These are phyloP conservation scores for Ichneumoninae sp. DNA, from an alignment of 2,888 invertebrate species.

Conservation along the genomic window DNA sequence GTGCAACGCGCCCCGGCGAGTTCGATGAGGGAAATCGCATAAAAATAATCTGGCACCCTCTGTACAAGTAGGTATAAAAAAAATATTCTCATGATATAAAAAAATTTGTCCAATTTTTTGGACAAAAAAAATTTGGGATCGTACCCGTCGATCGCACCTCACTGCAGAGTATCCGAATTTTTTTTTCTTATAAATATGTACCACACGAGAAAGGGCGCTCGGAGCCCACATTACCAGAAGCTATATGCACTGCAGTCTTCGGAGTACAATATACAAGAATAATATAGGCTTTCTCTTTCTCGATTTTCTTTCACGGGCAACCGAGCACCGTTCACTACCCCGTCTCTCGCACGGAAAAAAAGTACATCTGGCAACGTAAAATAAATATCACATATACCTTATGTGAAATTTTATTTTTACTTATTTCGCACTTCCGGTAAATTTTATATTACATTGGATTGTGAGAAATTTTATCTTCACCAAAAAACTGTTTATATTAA, in stretches of 20 bases:
- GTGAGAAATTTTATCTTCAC: not conserved
- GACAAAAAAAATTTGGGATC: not conserved
- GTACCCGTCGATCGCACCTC: not conserved
- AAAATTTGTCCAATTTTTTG: too few relatives aligned
- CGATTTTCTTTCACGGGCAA: constrained; percentile 7
- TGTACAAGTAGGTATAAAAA: not conserved
- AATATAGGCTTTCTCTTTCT: constrained; percentile 37
- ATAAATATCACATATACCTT: not conserved
- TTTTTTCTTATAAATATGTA: not conserved
- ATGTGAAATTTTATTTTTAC: not conserved
- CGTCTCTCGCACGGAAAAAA: not conserved
- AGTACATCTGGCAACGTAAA: not conserved
- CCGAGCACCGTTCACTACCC: not conserved
- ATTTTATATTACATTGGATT: too few relatives aligned
- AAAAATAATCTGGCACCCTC: constrained; percentile 5
- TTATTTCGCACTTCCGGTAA: too few relatives aligned
- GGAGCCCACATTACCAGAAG: not conserved
- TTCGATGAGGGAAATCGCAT: constrained; percentile 21
- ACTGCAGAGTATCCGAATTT: too few relatives aligned
- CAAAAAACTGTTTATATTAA: not conserved
- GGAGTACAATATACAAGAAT: constrained; percentile 9
- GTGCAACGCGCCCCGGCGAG: constrained; percentile 35
- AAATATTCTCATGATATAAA: not conserved
- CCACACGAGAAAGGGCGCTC: not conserved
- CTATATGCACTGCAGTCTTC: not conserved